phyloP scores from a whole-genome alignment of 2,113 vertebrate genomes.

The Gavialis gangeticus region DNA sequence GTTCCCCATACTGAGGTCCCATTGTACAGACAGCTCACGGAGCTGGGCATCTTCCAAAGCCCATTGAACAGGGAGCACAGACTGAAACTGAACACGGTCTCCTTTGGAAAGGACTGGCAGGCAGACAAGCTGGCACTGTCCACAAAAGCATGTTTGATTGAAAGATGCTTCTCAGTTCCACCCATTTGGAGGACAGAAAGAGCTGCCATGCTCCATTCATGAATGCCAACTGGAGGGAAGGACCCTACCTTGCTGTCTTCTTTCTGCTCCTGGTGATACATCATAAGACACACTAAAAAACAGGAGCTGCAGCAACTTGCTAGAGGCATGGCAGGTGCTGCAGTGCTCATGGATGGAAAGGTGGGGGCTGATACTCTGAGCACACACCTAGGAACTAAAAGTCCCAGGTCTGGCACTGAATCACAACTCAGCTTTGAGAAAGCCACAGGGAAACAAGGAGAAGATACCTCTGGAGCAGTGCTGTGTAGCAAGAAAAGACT shows the following conservation, averaged over 20 bases:
- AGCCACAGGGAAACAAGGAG: background rate
- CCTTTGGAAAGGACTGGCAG: background rate
- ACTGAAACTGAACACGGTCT: rapidly evolving
- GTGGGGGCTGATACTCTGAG: background rate
- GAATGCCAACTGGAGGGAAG: background rate
- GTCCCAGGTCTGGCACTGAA: background rate
- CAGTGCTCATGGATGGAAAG: background rate
- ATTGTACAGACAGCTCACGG: rapidly evolving
- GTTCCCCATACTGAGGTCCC: background rate
- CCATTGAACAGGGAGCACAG: background rate
- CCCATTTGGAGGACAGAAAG: rapidly evolving
- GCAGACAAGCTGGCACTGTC: background rate
- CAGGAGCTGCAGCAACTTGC: background rate
- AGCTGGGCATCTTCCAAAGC: background rate
- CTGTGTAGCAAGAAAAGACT: background rate
- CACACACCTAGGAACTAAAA: background rate
- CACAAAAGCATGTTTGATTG: background rate
- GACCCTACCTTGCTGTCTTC: background rate
- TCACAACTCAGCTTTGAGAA: background rate
- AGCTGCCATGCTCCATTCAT: background rate
- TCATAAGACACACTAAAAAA: background rate
- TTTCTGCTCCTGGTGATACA: background rate
- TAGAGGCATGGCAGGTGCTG: background rate
- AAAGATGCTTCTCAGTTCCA: background rate
- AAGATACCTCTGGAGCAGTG: background rate